Evolutionary conservation across 1,140 invertebrate species (phyloP).

Genomic region (Ips nitidus): DNA sequence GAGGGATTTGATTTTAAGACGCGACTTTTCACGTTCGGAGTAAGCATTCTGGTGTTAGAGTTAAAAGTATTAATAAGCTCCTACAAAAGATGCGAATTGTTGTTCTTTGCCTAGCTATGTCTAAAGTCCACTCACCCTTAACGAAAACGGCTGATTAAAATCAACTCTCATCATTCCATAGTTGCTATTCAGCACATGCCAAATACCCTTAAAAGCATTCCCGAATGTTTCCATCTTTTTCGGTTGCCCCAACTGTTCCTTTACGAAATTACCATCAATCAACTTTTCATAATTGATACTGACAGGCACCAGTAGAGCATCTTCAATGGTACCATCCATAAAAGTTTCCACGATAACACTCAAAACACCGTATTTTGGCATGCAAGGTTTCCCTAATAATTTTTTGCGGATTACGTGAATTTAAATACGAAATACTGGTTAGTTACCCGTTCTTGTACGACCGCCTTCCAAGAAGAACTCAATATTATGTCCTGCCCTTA

Average conservation of each 20-base stretch:
- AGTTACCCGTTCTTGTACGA: constrained; percentile 77
- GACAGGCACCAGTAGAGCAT: constrained; percentile 88
- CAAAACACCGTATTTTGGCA: constrained; percentile 89
- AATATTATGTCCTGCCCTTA: constrained; percentile 82
- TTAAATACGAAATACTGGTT: constrained; percentile 47
- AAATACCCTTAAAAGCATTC: constrained; percentile 79
- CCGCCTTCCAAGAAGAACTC: constrained; percentile 97
- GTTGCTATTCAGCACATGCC: constrained; percentile 77
- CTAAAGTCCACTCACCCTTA: constrained; percentile 63
- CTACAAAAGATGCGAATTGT: constrained; percentile 45
- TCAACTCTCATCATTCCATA: constrained; percentile 90
- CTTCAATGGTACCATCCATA: constrained; percentile 80
- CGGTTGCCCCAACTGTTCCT: constrained; percentile 85
- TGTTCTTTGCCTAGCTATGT: background rate
- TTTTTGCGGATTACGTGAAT: background rate
- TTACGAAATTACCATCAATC: constrained; percentile 90
- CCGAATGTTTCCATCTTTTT: constrained; percentile 86
- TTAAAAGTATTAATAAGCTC: constrained; percentile 67
- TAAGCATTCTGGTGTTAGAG: constrained; percentile 46
- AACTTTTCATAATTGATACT: constrained; percentile 91
- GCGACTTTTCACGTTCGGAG: constrained; percentile 52
- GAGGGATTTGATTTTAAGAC: constrained; percentile 65
- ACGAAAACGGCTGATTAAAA: constrained; percentile 90
- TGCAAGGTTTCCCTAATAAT: constrained; percentile 63
- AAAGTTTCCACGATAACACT: constrained; percentile 92